Percentiles rank a stretch among this genome's conserved stretches.
Evolutionary conservation across 2,113 vertebrate genomes (phyloP).

Genomic region (Lota lota): DNA sequence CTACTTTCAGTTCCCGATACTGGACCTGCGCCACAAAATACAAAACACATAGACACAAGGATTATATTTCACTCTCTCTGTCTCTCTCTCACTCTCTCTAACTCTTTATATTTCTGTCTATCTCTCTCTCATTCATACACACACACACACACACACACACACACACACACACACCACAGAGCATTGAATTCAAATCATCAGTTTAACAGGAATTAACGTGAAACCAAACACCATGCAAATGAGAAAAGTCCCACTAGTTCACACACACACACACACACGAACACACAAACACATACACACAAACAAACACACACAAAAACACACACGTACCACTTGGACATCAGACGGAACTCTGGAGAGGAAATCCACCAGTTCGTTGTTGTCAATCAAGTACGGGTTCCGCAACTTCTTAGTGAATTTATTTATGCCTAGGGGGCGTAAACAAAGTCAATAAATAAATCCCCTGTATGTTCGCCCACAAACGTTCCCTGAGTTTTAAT

Average conservation of each 20-base stretch:
- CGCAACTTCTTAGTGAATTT: constrained; percentile 97
- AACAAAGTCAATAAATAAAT: no score
- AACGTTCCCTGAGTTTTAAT: no score
- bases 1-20: constrained; percentile 84
- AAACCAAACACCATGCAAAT: no score
- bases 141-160: constrained; percentile 1
- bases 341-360: constrained; percentile 94
- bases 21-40: constrained; percentile 81
- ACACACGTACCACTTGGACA: constrained; percentile 86
- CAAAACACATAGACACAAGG: constrained; percentile 14
- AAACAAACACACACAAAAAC: neutral
- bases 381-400: constrained; percentile 87
- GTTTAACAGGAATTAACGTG: no score
- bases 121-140: neutral
- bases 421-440: constrained; percentile 79
- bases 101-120: no score
- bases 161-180: no score
- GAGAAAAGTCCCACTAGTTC: no score
- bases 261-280: no score
- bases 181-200: no score
- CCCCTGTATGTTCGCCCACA: no score
- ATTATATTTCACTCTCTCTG: no score
- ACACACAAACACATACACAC: neutral
- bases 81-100: no score
- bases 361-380: constrained; percentile 94